Conservation (phyloP, 2,113 vertebrate genomes). For the Pedetes capensis region DNA sequence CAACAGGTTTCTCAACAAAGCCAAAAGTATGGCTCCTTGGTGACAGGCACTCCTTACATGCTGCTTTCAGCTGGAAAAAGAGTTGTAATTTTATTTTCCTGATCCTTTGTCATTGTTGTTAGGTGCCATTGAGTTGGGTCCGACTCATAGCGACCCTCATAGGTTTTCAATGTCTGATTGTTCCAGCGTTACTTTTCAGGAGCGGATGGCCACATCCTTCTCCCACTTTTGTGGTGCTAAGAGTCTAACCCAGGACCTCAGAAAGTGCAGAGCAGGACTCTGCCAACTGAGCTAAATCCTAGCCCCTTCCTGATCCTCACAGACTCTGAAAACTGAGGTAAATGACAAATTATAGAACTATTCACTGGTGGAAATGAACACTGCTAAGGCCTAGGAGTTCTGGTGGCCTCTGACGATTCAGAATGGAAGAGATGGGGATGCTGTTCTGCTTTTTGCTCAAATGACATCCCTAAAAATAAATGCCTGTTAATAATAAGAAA, state of each 20-base stretch:
- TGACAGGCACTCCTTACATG: neutral
- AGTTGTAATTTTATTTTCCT: neutral
- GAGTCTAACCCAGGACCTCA: too few relatives aligned
- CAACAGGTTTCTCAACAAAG: conserved; percentile 55
- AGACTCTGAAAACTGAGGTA: neutral
- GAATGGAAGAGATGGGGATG: conserved; percentile 11
- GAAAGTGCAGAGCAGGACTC: too few relatives aligned
- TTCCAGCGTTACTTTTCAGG: too few relatives aligned
- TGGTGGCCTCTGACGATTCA: neutral
- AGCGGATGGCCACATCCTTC: too few relatives aligned
- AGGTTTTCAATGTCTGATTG: too few relatives aligned
- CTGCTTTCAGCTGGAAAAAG: neutral
- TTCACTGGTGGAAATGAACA: neutral
- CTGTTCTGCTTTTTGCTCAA: conserved; percentile 22
- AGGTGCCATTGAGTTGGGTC: too few relatives aligned
- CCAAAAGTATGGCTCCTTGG: neutral
- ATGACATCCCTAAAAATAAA: conserved; percentile 38
- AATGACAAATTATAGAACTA: neutral
- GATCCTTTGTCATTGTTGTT: too few relatives aligned
- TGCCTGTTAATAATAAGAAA: conserved; percentile 61
- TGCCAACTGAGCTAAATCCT: too few relatives aligned
- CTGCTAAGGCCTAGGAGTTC: neutral
- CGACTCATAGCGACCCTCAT: too few relatives aligned
- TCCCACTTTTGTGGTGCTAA: too few relatives aligned
- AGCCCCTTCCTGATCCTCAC: neutral